Evolutionary conservation across 2,797 vertebrate genomes (phyloP), one percentile per base, ranked within the genome.

Genomic region (Chiroxiphia lanceolata): DNA sequence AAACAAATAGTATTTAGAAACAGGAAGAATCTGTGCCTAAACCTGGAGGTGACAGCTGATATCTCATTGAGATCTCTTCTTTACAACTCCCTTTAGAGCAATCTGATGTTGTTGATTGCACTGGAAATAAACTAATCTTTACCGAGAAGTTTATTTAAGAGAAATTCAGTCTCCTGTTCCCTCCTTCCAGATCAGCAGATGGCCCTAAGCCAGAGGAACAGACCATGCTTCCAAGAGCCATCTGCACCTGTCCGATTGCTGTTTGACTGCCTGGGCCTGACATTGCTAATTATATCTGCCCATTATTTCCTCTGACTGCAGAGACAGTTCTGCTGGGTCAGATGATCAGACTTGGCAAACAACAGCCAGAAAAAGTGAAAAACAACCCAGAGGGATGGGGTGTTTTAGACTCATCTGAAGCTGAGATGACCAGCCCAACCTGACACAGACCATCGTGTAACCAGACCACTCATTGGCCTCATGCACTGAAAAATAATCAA

Each of bases 241-340:
- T 94, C 94, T 96, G 93, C 65, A 87, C 70, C 45, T 3, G 0
- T 38, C 51, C 4, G 0, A 56, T 26, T 34, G 63, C 69, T 70
- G 29, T 67, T 93, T 75, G 64, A 63, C 89, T 78, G 88, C 69
- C 75, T 69, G 65, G 51, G 70, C 64, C 79, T 91, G 84, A 59
- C 74, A 13, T 54, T 11, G 29, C 68, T 96, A 88, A 95, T 96
- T 97, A 63, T 59, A 80, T 92, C 84, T 88, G 54, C 44, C 60
- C 5, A 0, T 38, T 75, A 72, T 64, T 94, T 90, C 69, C 50
- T 90, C 81, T 38, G 42, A 91, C 17, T 51, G 69, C 72, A 74
- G 69, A 93, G 36, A 60, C 0, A 2, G 44, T 36, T 92, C 74
- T 88, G 63, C 63, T 3, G 8, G 72, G 67, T 82, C 79, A 64